Conservation (phyloP, 2,113 vertebrate species). For the Arvicanthis niloticus region DNA sequence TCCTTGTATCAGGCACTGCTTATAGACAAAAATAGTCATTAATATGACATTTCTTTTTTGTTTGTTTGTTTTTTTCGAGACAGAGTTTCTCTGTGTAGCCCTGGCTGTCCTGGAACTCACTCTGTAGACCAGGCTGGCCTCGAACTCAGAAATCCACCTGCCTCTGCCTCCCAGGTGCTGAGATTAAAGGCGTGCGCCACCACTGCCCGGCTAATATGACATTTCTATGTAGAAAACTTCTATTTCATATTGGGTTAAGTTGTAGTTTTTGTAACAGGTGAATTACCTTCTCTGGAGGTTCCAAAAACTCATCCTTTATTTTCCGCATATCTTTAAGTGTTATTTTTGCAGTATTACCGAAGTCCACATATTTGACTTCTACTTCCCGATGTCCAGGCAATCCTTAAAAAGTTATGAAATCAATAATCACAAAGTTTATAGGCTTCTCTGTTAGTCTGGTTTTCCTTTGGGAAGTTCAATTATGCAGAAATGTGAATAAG, state of each 20-base stretch:
- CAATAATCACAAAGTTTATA: conserved; percentile 48
- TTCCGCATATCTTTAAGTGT: conserved; percentile 89
- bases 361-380: conserved; percentile 92
- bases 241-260: not conserved
- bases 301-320: conserved; percentile 93
- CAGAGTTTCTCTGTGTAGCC: too few species aligned
- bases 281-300: conserved; percentile 91
- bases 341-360: conserved; percentile 89
- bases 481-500: conserved; percentile 9
- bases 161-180: too few species aligned
- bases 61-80: too few species aligned
- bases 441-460: conserved; percentile 22
- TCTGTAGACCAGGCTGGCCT: too few species aligned
- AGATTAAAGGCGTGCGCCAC: too few species aligned
- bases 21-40: conserved; percentile 23
- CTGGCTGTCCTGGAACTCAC: too few species aligned
- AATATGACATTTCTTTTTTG: conserved; percentile 26
- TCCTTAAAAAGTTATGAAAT: conserved; percentile 85
- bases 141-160: too few species aligned
- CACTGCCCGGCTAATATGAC: too few species aligned
- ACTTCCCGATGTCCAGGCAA: conserved; percentile 88
- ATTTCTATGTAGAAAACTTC: conserved; percentile 2
- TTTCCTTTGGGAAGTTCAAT: not conserved
- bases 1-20: conserved; percentile 21
- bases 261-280: not conserved